These are phyloP conservation scores for Pseudoips prasinana DNA, from an alignment of 2,888 invertebrate species.

Conservation along the genomic window DNA sequence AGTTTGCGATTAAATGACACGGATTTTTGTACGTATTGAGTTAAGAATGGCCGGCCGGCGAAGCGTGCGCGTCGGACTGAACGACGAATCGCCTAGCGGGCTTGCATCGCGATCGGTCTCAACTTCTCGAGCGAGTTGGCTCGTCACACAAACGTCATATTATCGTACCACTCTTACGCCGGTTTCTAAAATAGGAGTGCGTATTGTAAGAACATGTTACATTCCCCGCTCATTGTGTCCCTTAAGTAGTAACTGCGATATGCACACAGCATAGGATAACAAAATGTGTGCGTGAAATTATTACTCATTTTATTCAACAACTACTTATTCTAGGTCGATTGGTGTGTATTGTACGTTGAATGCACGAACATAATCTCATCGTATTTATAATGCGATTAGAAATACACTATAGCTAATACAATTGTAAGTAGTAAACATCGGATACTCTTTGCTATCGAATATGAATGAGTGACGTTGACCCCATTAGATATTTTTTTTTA, in stretches of 20 bases:
- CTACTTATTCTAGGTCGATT: too few relatives aligned
- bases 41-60: constrained; percentile 52
- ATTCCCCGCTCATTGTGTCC: constrained; percentile 16
- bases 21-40: constrained; percentile 27
- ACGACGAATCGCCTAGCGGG: constrained; percentile 36
- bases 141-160: constrained; percentile 56
- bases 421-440: constrained; percentile 6
- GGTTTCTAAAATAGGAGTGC: constrained; percentile 20
- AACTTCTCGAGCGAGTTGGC: constrained; percentile 35
- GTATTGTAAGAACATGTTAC: constrained; percentile 16
- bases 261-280: constrained; percentile 13
- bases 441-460: constrained; percentile 16
- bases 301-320: not conserved
- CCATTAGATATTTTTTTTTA: constrained; percentile 19
- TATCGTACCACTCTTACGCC: constrained; percentile 63
- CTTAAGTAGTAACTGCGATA: constrained; percentile 1
- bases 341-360: not conserved
- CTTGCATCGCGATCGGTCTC: constrained; percentile 39
- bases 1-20: constrained; percentile 19
- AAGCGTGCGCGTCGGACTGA: constrained; percentile 44
- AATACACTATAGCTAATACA: constrained; percentile 2
- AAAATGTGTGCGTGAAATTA: not conserved
- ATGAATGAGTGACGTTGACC: constrained; percentile 25
- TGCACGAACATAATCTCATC: constrained; percentile 23
- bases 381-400: constrained; percentile 14